phyloP scores from a whole-genome alignment of 35 echinoderm and acorn worm species.

The Apostichopus parvimensis region DNA sequence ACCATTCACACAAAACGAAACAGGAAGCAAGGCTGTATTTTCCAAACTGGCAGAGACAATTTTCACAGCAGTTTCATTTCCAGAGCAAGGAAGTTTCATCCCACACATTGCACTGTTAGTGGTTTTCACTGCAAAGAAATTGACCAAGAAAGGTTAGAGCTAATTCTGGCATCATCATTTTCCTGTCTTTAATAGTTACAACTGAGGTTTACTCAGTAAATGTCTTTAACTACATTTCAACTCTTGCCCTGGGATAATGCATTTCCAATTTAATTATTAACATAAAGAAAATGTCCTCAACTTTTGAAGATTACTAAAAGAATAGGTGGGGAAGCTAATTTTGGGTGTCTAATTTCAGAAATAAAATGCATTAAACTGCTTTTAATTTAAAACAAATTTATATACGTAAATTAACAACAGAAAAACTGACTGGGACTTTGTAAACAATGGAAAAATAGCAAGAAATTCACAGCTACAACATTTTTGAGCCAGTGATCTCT shows the following conservation, averaged over 20 bases:
- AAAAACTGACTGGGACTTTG: no score
- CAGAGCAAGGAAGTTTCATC: slow-evolving; percentile 16
- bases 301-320: no score
- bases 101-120: slow-evolving; percentile 1
- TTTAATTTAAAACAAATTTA: no score
- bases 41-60: slow-evolving; percentile 35
- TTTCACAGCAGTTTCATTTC: slow-evolving; percentile 1
- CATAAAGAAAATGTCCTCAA: no score
- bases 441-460: no score
- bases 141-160: not conserved
- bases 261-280: no score
- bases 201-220: not conserved
- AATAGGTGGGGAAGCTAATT: no score
- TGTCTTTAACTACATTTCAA: not conserved
- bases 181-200: not conserved
- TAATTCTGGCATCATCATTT: not conserved
- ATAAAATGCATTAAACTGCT: no score
- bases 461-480: no score
- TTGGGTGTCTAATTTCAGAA: no score
- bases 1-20: slow-evolving; percentile 41
- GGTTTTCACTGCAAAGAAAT: slow-evolving; percentile 1
- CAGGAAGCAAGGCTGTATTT: slow-evolving; percentile 26
- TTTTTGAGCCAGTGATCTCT: no score
- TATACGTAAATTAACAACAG: no score
- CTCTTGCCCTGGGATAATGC: not conserved